phyloP scores from a whole-genome alignment of 2,797 vertebrate genomes.

The Sebastes taczanowskii region DNA sequence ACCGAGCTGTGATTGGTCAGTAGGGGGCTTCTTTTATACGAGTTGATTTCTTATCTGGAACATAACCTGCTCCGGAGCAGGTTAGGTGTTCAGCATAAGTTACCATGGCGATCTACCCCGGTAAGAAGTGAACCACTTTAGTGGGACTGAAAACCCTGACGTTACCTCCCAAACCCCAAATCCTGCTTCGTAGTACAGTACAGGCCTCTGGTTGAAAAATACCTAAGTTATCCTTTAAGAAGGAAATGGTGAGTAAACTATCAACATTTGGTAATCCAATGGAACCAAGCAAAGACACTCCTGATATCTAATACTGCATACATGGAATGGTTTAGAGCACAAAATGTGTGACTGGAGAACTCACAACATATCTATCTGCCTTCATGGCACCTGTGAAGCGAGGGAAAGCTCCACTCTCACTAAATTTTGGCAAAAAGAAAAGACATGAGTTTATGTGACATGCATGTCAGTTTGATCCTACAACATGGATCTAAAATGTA shows the following conservation, averaged over 20 bases:
- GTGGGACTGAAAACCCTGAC: too few relatives aligned
- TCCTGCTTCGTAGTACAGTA: too few relatives aligned
- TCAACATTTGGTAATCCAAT: not conserved
- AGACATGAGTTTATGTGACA: not conserved
- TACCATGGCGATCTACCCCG: too few relatives aligned
- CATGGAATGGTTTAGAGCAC: slow-evolving; percentile 28
- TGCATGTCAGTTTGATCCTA: slow-evolving; percentile 5
- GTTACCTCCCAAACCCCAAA: too few relatives aligned
- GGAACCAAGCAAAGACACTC: not conserved
- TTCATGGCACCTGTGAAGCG: not conserved
- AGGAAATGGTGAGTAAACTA: not conserved
- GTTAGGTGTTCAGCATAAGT: too few relatives aligned
- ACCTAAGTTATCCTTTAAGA: not conserved
- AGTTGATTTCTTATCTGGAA: too few relatives aligned
- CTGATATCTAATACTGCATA: slow-evolving; percentile 21
- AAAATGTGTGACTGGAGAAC: not conserved
- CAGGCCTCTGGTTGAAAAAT: too few relatives aligned
- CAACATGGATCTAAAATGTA: slow-evolving; percentile 17
- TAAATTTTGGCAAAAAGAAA: not conserved
- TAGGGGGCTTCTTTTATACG: too few relatives aligned
- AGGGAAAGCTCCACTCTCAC: not conserved
- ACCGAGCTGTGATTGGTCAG: too few relatives aligned
- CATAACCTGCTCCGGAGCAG: too few relatives aligned
- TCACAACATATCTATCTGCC: not conserved
- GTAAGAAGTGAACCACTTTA: too few relatives aligned